Conservation (phyloP, 2,888 invertebrate species). For the Podabrus alpinus region DNA sequence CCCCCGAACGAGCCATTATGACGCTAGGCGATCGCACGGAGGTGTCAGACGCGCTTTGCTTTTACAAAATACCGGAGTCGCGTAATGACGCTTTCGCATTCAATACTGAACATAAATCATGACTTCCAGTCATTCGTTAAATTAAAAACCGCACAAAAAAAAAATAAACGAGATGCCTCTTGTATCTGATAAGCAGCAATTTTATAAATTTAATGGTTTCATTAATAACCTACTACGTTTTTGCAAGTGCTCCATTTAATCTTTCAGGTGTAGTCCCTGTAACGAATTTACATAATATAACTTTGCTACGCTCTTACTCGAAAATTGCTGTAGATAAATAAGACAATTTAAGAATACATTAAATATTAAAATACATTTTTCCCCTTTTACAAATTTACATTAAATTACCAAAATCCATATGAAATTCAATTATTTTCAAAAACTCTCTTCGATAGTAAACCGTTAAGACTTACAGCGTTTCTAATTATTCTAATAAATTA, state of each 20-base stretch:
- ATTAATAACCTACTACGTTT: constrained; percentile 44
- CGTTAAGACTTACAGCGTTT: neutral
- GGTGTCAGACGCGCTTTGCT: constrained; percentile 33
- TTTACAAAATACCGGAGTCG: constrained; percentile 34
- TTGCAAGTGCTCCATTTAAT: constrained; percentile 40
- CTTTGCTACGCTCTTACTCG: constrained; percentile 30
- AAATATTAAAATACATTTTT: neutral
- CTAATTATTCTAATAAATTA: neutral
- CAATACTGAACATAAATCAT: constrained; percentile 47
- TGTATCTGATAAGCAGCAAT: constrained; percentile 48
- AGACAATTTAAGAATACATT: constrained; percentile 13
- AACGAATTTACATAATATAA: constrained; percentile 43
- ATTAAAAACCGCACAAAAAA: constrained; percentile 46
- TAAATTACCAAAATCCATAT: neutral
- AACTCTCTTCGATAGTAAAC: neutral
- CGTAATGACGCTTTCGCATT: constrained; percentile 39
- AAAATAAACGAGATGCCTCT: constrained; percentile 40
- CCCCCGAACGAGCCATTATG: constrained; percentile 34
- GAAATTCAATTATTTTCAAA: neutral
- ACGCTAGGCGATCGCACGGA: constrained; percentile 32
- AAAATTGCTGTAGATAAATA: constrained; percentile 8
- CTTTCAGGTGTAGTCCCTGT: constrained; percentile 39
- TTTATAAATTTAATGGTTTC: constrained; percentile 49
- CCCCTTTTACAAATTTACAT: neutral
- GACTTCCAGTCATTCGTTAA: constrained; percentile 42